Evolutionary conservation across 2,888 invertebrate genomes (phyloP).

Genomic region (Autographa gamma): DNA sequence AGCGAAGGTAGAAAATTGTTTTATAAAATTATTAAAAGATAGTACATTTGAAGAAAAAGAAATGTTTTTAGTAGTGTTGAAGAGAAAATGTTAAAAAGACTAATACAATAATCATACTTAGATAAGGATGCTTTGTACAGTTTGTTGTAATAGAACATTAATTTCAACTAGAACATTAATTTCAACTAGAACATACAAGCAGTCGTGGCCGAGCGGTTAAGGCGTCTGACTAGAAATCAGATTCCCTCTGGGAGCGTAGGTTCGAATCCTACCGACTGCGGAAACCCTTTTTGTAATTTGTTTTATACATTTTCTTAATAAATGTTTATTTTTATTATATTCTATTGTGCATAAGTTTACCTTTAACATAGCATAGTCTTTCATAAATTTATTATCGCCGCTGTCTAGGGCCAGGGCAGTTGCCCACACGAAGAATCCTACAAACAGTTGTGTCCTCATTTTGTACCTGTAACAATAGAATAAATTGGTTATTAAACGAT

Average conservation of each 20-base stretch:
- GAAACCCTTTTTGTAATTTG: conserved; percentile 61
- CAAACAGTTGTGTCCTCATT: conserved; percentile 60
- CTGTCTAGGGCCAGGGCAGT: conserved; percentile 83
- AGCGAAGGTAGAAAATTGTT: too few relatives aligned
- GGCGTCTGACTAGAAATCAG: conserved; percentile 97
- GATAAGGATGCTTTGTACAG: background rate
- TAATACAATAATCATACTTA: background rate
- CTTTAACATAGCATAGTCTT: conserved; percentile 93
- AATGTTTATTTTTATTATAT: background rate
- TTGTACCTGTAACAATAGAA: conserved; percentile 41
- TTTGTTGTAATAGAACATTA: background rate
- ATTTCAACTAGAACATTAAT: conserved; percentile 18
- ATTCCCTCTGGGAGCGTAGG: conserved; percentile 97
- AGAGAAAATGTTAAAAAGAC: background rate
- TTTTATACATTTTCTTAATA: background rate
- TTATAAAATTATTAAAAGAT: too few relatives aligned
- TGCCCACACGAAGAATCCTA: conserved; percentile 68
- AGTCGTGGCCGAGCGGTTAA: conserved; percentile 96
- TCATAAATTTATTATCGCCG: conserved; percentile 91
- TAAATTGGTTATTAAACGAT: background rate
- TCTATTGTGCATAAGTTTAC: conserved; percentile 69
- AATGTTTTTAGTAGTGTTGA: too few relatives aligned
- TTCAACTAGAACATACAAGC: conserved; percentile 66
- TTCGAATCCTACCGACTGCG: conserved; percentile 97
- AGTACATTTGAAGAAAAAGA: too few relatives aligned